Base-by-base conservation (phyloP, 2,888 invertebrate genomes). In the Cyclophora albipunctata region DNA sequence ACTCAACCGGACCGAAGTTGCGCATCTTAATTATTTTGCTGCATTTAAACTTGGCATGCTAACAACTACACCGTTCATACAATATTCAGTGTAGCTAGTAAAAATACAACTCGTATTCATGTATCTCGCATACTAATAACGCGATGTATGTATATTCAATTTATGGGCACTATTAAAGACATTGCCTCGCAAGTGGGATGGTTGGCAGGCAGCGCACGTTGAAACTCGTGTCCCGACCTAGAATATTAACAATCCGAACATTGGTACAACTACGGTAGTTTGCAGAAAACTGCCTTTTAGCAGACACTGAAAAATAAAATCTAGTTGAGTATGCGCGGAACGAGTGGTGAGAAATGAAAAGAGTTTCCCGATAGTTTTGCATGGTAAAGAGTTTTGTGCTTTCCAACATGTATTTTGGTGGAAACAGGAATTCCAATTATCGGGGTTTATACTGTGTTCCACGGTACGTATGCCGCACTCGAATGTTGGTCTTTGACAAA, bases 121-220 rank as follows among this genome's bases (percentile, higher is more conserved):
- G 60, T 66, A 59, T 49, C 65, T 64, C 62, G 66, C 55, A 71
- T 71, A 66, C 63, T 70, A 75, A 78, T 77, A 67, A 70, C 64
- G n/a, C 3, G 5, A 43, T 42, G 42, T 67, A 73, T 53, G 52
- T 67, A 74, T 76, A 80, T 83, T 77, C 75, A 82, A 83, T 83
- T 81, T 79, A 82, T 80, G 70, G 66, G 58, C 57, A 64, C 79
- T 78, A 78, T 81, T 81, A 81, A 80, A 79, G 81, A 81, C 81
- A 77, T 73, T 74, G 78, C 79, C 75, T 73, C 62, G 71, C 54
- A 60, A 64, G 64, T 61, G 57, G 56, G 46, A 46, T 47, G 50
- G 60, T 60, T 56, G 44, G 42, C 41, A 69, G 66, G 64, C 69
- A n/a, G 34, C 43, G 58, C 71, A 70, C 69, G 68, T 67, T 52